Evolutionary conservation across 2,113 vertebrate genomes (phyloP).

Genomic region (Cervus canadensis): DNA sequence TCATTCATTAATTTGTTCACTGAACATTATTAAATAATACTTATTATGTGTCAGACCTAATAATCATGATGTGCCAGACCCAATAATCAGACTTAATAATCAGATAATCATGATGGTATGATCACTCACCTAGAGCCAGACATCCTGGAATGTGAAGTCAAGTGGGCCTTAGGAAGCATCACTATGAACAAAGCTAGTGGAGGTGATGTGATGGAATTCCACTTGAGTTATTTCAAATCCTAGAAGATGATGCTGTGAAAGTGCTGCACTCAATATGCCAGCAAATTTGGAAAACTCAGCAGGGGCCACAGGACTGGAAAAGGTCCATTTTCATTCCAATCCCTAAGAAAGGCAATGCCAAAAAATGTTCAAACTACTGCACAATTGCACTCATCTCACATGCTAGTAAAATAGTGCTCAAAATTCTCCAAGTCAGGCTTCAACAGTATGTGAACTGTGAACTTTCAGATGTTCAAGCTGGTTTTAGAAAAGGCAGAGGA

Average conservation of each 20-base stretch:
- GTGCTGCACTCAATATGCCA: neutral
- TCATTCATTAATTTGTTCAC: neutral
- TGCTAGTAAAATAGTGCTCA: neutral
- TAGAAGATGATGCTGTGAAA: neutral
- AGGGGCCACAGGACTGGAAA: neutral
- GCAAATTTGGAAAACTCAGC: neutral
- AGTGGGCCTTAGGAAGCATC: neutral
- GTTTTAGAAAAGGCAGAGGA: neutral
- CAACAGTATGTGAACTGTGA: accelerated
- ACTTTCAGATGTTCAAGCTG: neutral
- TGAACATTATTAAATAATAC: neutral
- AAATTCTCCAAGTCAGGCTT: neutral
- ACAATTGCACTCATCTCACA: neutral
- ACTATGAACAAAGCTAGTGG: neutral
- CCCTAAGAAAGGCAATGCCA: neutral
- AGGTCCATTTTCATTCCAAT: neutral
- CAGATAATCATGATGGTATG: neutral
- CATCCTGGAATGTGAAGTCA: neutral
- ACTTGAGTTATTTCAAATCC: neutral
- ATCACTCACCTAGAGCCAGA: neutral
- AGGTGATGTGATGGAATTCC: neutral
- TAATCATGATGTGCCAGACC: neutral
- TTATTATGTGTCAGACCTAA: neutral
- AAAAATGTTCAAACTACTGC: neutral
- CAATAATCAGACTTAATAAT: neutral